Percentiles rank a stretch among this genome's conserved stretches.
These are phyloP conservation scores for Cynopterus brachyotis DNA, from an alignment of 2,113 vertebrate species.

Conservation along the genomic window DNA sequence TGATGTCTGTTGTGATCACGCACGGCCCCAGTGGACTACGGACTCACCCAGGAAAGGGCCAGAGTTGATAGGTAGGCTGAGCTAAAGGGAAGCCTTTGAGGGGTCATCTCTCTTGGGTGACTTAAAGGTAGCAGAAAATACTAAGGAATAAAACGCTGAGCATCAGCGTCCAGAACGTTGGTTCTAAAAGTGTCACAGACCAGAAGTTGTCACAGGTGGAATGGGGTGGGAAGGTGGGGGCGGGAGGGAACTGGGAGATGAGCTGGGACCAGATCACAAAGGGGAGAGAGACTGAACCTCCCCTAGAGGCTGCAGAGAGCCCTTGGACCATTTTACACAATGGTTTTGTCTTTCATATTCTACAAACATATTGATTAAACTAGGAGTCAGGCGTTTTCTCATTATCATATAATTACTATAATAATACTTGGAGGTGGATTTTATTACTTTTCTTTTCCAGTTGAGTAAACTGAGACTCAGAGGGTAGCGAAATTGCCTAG, in stretches of 20 bases:
- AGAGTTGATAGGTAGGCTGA: background rate
- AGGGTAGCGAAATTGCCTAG: background rate
- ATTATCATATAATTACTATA: background rate
- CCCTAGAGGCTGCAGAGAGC: background rate
- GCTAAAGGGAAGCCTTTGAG: background rate
- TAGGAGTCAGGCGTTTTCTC: background rate
- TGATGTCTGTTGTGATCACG: background rate
- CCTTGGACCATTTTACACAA: background rate
- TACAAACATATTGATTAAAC: background rate
- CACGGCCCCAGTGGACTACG: background rate
- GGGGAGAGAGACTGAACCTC: background rate
- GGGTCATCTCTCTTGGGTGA: background rate
- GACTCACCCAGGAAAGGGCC: background rate
- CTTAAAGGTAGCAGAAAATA: background rate
- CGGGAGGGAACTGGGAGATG: background rate
- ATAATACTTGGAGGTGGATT: background rate
- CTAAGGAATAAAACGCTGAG: background rate
- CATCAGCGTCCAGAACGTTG: background rate
- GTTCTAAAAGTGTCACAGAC: background rate
- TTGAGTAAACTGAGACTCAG: constrained; percentile 5
- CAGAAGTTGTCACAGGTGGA: background rate
- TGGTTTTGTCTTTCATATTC: background rate
- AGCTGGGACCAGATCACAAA: background rate
- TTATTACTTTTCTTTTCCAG: constrained; percentile 24
- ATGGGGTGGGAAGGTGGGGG: background rate